These are phyloP conservation scores for Actinia equina DNA, from an alignment of 64 coral and sea anemone species.

Conservation along the genomic window DNA sequence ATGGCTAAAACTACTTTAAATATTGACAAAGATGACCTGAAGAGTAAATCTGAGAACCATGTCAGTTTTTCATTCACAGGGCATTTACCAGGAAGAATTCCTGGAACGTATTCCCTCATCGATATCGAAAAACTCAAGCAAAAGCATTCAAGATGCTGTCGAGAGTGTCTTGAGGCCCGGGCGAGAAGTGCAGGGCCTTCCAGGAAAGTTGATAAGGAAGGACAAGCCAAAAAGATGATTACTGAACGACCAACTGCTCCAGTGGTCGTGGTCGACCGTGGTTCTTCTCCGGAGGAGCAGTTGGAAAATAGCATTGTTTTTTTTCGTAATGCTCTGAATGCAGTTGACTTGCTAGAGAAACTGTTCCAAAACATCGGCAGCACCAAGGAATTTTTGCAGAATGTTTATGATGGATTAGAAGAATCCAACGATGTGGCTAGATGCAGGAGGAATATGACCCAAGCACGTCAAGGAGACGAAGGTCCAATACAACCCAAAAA, in stretches of 20 bases:
- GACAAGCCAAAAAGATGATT: background rate
- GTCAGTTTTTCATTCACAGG: background rate
- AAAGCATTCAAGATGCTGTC: constrained; percentile 1
- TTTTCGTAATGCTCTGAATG: constrained; percentile 25
- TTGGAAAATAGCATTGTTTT: constrained; percentile 29
- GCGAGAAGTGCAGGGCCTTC: background rate
- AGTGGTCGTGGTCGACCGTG: background rate
- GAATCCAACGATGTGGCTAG: background rate
- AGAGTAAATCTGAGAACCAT: background rate
- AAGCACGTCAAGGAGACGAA: background rate
- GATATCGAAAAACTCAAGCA: background rate
- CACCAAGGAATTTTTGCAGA: background rate
- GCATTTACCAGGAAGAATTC: background rate
- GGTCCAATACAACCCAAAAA: background rate
- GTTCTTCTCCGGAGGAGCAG: background rate
- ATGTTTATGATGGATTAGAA: background rate
- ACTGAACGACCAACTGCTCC: background rate
- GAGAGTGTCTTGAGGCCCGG: background rate
- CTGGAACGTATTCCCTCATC: background rate
- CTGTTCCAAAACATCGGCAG: constrained; percentile 3
- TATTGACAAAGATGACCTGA: background rate
- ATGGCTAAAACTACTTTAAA: background rate
- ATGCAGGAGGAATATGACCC: background rate
- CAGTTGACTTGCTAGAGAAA: constrained; percentile 27
- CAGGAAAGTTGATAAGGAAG: background rate